Evolutionary conservation across 2,113 vertebrate species (phyloP), one percentile per base, ranked within the genome.

Genomic region (Pachycephala philippinensis): DNA sequence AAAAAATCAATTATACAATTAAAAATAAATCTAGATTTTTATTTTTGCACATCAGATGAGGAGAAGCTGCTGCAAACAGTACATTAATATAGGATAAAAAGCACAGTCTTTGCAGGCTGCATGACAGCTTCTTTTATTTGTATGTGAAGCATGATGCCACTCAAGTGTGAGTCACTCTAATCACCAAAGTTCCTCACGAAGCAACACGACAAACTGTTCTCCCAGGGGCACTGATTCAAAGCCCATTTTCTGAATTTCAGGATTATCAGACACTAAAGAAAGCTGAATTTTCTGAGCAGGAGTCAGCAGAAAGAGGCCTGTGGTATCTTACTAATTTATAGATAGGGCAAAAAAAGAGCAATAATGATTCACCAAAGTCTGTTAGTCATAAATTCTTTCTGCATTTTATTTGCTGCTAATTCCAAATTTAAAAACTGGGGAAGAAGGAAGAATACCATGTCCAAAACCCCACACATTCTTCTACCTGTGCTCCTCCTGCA

Each of bases 111-210:
- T 76, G 84, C 42, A 91, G 57, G 74, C 44, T 93, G 45, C 60
- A 72, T 39, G 84, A 94, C 93, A 89, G 91, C 49, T 80, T 90
- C 71, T 95, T 95, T 95, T 76, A 95, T 95, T 97, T 93, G 94
- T 95, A 97, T 90, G 72, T 91, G 98, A 96, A 97, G 91, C 81
- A 97, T 77, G 97, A 98, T 96, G 98, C 97, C 95, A 97, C 94
- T 95, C 97, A 91, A 98, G 98, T 98, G 98, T 99, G 98, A 99
- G 98, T 99, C 98, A 99, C 98, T 97, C 95, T 90, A 84, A 97
- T 98, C 98, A 98, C 95, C 89, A 35, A 91, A 95, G 90, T 93
- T 96, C 96, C 97, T 99, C 98, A 98, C 98, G 94, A 98, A 97
- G 98, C 97, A 98, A 98, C 98, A 97, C 61, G 97, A 95, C 83